Evolutionary conservation across 2,113 vertebrate genomes (phyloP).

Genomic region (Aix galericulata): DNA sequence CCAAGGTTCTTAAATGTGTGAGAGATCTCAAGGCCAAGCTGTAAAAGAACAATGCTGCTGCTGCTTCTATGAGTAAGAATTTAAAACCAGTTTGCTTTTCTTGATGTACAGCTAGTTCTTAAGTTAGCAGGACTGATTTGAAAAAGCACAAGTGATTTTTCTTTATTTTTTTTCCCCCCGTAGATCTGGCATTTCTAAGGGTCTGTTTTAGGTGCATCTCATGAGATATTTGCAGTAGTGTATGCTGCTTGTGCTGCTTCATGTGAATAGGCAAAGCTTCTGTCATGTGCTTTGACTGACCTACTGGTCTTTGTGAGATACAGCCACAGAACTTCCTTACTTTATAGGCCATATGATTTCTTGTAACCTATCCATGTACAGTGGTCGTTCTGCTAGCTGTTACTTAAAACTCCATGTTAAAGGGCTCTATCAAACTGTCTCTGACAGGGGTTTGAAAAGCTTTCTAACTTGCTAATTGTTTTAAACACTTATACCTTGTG

Average conservation of each 20-base stretch:
- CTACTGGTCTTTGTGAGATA: background rate
- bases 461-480: background rate
- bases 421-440: background rate
- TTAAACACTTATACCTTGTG: background rate
- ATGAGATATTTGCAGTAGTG: accelerated
- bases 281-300: background rate
- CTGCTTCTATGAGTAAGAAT: background rate
- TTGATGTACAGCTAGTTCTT: background rate
- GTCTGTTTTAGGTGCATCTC: background rate
- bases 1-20: background rate
- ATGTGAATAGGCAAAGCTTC: background rate
- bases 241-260: background rate
- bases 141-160: background rate
- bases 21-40: background rate
- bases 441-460: background rate
- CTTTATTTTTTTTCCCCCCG: background rate
- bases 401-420: background rate
- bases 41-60: background rate
- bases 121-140: background rate
- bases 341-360: background rate
- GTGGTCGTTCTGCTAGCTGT: background rate
- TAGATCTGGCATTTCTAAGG: background rate
- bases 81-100: background rate
- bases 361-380: background rate
- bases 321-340: background rate